Evolutionary conservation across 2,797 vertebrate species (phyloP), one percentile per base, ranked within the genome.

Genomic region (Clarias platycephalus): DNA sequence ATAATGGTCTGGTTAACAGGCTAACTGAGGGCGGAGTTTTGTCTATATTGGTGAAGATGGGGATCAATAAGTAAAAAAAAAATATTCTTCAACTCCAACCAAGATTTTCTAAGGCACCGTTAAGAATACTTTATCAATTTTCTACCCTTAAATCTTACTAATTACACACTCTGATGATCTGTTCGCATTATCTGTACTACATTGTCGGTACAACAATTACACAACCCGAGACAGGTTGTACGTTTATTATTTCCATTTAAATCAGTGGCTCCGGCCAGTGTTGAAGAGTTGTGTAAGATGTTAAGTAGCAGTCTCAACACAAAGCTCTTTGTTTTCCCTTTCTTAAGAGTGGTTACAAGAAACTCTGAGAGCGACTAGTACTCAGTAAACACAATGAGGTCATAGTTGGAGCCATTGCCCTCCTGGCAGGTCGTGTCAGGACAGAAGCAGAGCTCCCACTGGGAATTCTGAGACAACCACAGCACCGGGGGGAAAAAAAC

Each of bases 301-400:
- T 78, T 75, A 31, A 57, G 85, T 75, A 67, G 79, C 67, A 82
- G 84, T 79, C 84, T 68, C 24, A 57, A 55, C 72, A 80, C 81
- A 85, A 83, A 72, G 71, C 78, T 68, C 70, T 81, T 83, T 86
- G 66, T 81, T 86, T 82, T 82, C 80, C 20, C 37, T 63, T 72
- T 85, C 40, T 80, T 70, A 82, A 81, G 76, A 82, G 57, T 66
- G 40, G 76, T 86, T 49, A 72, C 49, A n/a, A 80, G 80, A 22
- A 22, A 84, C 85, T 75, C 57, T 68, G 88, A 60, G 71, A 67
- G 74, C 82, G 82, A 86, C 58, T 80, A 81, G 84, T 86, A 88
- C 90, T 86, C 85, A 82, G 80, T 86, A 72, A 88, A 77, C 83
- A 80, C 26, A 34, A 80, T 93, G 91, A 92, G 82, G 87, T 93